Percentiles rank a stretch among this genome's conserved stretches.
Conservation (phyloP, 2,797 vertebrate species). For the Oreortyx pictus region DNA sequence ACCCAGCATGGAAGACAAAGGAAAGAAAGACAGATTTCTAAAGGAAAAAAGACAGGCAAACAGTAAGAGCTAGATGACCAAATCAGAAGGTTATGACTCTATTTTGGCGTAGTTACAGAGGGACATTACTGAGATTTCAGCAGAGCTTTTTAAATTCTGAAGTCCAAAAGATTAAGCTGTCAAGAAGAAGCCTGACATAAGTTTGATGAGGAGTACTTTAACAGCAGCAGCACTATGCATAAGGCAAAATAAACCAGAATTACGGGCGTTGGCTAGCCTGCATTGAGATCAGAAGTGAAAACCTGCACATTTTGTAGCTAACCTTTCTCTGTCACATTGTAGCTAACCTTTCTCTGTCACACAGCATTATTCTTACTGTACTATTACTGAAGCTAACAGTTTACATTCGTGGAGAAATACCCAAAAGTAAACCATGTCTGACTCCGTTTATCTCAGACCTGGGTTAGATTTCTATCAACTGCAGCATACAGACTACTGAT, state of each 20-base stretch:
- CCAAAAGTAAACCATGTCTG: background rate
- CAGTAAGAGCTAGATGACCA: background rate
- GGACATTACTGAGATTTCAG: background rate
- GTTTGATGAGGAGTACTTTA: background rate
- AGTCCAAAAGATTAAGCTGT: background rate
- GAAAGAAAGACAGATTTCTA: background rate
- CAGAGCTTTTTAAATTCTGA: background rate
- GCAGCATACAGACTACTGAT: background rate
- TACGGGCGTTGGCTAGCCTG: background rate
- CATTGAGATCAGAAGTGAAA: background rate
- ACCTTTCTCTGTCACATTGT: background rate
- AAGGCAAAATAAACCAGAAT: background rate
- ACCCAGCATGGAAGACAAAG: slow-evolving; percentile 2
- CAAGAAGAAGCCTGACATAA: background rate
- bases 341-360: background rate
- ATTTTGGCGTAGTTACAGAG: background rate
- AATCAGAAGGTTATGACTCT: background rate
- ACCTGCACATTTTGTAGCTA: background rate
- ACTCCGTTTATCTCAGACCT: background rate
- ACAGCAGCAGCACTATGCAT: background rate
- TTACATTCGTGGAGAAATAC: background rate
- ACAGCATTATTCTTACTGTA: background rate
- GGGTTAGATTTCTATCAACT: background rate
- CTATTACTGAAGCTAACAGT: background rate
- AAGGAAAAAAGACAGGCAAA: background rate